Percentiles rank a stretch among this genome's conserved stretches.
phyloP scores from a whole-genome alignment of 2,888 invertebrate species.

The Cheilosia vulpina region DNA sequence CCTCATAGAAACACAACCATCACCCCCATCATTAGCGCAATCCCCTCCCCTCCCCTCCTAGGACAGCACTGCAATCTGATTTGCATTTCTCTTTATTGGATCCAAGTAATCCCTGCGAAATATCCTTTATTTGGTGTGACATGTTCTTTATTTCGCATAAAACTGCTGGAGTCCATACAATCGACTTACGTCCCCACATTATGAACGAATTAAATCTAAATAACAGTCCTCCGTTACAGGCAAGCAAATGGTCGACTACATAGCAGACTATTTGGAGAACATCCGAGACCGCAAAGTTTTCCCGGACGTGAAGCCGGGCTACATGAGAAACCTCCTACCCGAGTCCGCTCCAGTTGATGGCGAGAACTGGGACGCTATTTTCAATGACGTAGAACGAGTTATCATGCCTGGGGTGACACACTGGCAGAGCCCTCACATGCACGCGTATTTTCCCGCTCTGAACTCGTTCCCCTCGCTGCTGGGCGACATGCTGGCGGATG shows the following conservation, averaged over 20 bases:
- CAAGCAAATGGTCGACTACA: conserved; percentile 99
- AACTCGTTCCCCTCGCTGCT: conserved; percentile 97
- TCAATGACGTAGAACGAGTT: conserved; percentile 95
- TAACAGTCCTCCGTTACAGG: conserved; percentile 85
- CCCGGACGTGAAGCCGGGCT: conserved; percentile 97
- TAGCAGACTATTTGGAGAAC: conserved; percentile 97
- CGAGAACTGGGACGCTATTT: conserved; percentile 96
- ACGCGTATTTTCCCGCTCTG: conserved; percentile 98
- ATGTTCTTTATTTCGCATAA: conserved; percentile 55
- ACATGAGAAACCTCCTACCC: conserved; percentile 93
- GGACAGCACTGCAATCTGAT: background rate
- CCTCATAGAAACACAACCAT: background rate
- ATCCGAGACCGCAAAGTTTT: conserved; percentile 95
- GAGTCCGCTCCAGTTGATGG: conserved; percentile 93
- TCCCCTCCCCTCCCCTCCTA: background rate
- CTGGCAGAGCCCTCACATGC: conserved; percentile 97
- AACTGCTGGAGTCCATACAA: conserved; percentile 33
- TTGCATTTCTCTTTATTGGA: conserved; percentile 52
- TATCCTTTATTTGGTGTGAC: conserved; percentile 52
- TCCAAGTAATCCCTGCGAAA: conserved; percentile 37
- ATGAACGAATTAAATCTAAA: conserved; percentile 4
- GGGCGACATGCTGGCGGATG: conserved; percentile 98
- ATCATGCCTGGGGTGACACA: conserved; percentile 97
- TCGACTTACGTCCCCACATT: conserved; percentile 2
- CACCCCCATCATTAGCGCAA: background rate